Conservation (phyloP, 2,797 vertebrate species). For the Halcyon chelicuti region DNA sequence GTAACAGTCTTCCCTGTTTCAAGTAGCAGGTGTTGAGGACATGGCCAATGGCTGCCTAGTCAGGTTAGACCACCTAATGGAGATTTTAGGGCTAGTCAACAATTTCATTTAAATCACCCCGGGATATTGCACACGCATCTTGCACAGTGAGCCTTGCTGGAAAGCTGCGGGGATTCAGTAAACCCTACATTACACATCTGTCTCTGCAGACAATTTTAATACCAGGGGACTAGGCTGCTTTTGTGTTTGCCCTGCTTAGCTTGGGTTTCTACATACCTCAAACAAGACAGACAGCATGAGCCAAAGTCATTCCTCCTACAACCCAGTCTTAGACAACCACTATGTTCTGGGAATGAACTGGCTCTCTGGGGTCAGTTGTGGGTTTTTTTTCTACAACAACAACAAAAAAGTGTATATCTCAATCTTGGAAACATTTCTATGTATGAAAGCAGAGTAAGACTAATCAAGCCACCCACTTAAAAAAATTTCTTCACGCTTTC, state of each 20-base stretch:
- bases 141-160: conserved; percentile 15
- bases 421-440: neutral
- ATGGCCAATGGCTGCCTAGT: conserved; percentile 1
- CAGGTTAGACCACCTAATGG: neutral
- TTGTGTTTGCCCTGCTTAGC: neutral
- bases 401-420: neutral
- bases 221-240: neutral
- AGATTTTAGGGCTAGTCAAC: conserved; percentile 40
- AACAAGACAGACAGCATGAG: neutral
- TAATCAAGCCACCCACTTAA: neutral
- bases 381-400: neutral
- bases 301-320: neutral
- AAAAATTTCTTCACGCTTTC: neutral
- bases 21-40: conserved; percentile 5
- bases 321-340: neutral
- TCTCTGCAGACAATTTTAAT: conserved; percentile 37
- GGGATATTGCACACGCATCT: neutral
- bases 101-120: conserved; percentile 22
- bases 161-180: conserved; percentile 52
- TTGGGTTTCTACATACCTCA: neutral
- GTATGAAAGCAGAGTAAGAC: neutral
- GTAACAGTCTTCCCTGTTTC: neutral
- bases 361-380: neutral
- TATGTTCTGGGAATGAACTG: neutral
- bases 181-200: conserved; percentile 24